phyloP scores from a whole-genome alignment of 2,113 vertebrate genomes.

The Saccopteryx bilineata region DNA sequence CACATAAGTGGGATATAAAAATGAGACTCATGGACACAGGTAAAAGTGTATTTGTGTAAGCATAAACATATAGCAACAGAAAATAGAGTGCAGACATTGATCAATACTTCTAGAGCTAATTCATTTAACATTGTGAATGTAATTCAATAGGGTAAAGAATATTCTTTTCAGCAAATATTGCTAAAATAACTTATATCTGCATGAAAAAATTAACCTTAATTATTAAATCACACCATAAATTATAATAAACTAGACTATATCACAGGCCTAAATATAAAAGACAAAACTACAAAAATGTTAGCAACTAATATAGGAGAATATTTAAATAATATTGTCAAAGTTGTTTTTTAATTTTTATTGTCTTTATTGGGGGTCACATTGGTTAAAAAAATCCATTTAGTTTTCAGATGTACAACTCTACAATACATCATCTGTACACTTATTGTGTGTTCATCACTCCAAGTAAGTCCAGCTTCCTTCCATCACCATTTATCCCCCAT shows the following conservation, averaged over 20 bases:
- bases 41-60: background rate
- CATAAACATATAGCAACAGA: background rate
- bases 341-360: no score
- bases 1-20: no score
- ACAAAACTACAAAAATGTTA: background rate
- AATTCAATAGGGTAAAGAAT: background rate
- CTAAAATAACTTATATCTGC: background rate
- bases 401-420: no score
- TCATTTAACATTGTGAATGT: background rate
- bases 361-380: no score
- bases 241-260: background rate
- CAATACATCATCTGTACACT: no score
- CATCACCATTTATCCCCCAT: no score
- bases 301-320: background rate
- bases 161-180: background rate
- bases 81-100: background rate
- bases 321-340: background rate
- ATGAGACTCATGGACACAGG: no score
- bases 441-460: no score
- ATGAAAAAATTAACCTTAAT: background rate
- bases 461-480: no score
- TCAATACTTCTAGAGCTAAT: rapidly evolving
- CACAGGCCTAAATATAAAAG: background rate
- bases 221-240: background rate
- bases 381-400: no score